Conservation (phyloP, 1,140 invertebrate genomes). For the Drosophila sproati region DNA sequence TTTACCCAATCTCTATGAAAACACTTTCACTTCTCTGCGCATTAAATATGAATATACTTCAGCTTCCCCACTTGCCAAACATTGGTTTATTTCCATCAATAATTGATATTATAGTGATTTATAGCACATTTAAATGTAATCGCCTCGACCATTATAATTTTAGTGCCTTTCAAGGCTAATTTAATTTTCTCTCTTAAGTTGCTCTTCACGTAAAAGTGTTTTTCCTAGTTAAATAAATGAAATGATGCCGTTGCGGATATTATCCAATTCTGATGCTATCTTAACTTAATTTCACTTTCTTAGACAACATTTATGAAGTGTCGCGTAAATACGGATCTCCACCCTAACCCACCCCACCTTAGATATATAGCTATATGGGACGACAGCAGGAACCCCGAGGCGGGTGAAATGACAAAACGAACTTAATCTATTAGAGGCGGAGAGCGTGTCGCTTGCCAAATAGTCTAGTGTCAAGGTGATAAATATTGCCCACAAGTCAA, state of each 20-base stretch:
- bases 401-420: constrained; percentile 72
- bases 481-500: constrained; percentile 70
- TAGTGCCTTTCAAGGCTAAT: no score
- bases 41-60: no score
- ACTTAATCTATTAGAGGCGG: constrained; percentile 75
- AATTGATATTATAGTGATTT: no score
- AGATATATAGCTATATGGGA: neutral
- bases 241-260: constrained; percentile 61
- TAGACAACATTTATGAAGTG: constrained; percentile 54
- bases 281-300: constrained; percentile 22
- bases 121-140: no score
- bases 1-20: no score
- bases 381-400: constrained; percentile 27
- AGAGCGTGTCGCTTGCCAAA: constrained; percentile 56
- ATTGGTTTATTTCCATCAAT: no score
- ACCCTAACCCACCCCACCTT: no score
- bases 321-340: constrained; percentile 15
- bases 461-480: constrained; percentile 72
- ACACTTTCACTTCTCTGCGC: no score
- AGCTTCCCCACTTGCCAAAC: no score
- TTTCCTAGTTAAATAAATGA: constrained; percentile 18
- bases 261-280: constrained; percentile 48
- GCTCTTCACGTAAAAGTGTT: neutral
- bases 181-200: neutral
- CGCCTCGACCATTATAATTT: no score